phyloP scores from a whole-genome alignment of 1,140 invertebrate genomes.

The Anoplolepis gracilipes region DNA sequence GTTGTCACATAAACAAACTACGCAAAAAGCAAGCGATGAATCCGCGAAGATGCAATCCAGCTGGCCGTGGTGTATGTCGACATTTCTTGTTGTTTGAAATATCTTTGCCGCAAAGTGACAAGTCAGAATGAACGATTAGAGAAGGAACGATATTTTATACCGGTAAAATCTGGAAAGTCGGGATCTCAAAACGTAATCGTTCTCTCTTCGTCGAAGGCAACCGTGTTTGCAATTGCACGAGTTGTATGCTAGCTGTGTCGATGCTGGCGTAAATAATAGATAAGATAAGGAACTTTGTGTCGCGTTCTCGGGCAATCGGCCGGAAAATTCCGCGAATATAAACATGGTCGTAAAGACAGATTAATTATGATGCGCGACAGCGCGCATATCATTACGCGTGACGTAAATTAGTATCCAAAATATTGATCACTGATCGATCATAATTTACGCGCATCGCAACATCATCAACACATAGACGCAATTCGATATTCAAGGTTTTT shows the following conservation, averaged over 20 bases:
- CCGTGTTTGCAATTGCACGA: neutral
- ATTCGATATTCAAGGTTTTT: constrained; percentile 65
- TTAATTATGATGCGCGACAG: constrained; percentile 14
- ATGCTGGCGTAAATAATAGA: neutral
- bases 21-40: constrained; percentile 4
- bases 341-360: neutral
- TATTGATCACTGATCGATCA: constrained; percentile 16
- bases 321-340: constrained; percentile 3
- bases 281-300: constrained; percentile 5
- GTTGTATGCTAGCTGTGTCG: neutral
- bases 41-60: constrained; percentile 2
- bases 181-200: neutral
- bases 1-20: constrained; percentile 35
- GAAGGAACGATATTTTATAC: neutral
- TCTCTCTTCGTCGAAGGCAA: neutral
- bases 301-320: neutral
- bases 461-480: constrained; percentile 43
- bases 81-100: constrained; percentile 12
- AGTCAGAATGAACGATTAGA: neutral
- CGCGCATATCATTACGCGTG: neutral
- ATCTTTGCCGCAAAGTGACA: constrained; percentile 14
- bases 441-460: constrained; percentile 22
- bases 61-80: neutral
- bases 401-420: constrained; percentile 33
- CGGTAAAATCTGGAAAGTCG: neutral